Base-by-base conservation (phyloP, 92 coral and sea anemone species). In the Parazoanthus swiftii region DNA sequence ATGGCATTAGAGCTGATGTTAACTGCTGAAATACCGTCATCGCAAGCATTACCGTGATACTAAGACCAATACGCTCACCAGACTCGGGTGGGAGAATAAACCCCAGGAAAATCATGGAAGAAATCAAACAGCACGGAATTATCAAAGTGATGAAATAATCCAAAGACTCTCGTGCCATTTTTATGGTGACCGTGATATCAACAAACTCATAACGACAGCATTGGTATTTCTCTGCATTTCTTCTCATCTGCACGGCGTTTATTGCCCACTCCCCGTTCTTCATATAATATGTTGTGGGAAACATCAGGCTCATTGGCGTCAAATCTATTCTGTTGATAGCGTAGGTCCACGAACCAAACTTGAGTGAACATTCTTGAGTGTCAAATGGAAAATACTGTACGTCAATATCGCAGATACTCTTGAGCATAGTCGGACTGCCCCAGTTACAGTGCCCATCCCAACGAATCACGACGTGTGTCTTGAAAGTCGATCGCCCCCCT, bases 11-110 rank as follows among this genome's bases (percentile, higher is more conserved):
- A 65, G 96, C 99, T 10, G 99, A 93, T 0, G 99, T 96, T 14
- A 96, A 93, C 78, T 96, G 99, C 65, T 96, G 99, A 56, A 96
- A 96, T 0, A 96, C 99, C 0, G 99, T 96, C 99, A 96, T 96
- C 1, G 99, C 99, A 35, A 96, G 91, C 75, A 96, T 93, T 1
- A 96, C 99, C 0, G 99, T 96, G 38, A 96, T 96, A 75, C 99
- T 95, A 20, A 96, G 86, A 18, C 99, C 99, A 39, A 96, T 93
- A 0, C 99, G 97, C 88, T 96, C 99, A 5, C 99, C 99, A 16
- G 98, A 93, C 63, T 96, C 98, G 0, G 99, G 99, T 3, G 99
- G 99, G 3, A 96, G 86, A 15, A 96, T 90, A 63, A 96, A 96
- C 0, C 99, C 99, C 23, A 96, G 93, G 66, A 96, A 96, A 8